These are phyloP conservation scores for Ricordea florida DNA, from an alignment of 92 coral and sea anemone genomes.

Conservation along the genomic window DNA sequence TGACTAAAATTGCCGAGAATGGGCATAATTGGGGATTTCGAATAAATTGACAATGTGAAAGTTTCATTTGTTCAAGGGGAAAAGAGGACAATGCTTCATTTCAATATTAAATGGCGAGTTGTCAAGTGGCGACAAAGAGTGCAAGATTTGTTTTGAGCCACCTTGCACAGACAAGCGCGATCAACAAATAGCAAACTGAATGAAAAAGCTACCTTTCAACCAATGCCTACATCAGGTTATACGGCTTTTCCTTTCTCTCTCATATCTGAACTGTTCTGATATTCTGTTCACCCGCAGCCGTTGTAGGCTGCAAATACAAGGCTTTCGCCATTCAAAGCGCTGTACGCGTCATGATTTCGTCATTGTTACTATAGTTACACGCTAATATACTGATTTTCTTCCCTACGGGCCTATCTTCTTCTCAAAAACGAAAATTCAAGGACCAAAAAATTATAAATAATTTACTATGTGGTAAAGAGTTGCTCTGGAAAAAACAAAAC, in stretches of 20 bases:
- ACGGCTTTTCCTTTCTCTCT: slow-evolving; percentile 10
- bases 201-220: slow-evolving; percentile 3
- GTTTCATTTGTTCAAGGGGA: slow-evolving; percentile 23
- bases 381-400: slow-evolving; percentile 5
- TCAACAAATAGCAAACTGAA: neutral
- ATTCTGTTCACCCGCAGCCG: slow-evolving; percentile 55
- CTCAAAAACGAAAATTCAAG: neutral
- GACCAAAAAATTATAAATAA: slow-evolving; percentile 51
- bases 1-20: slow-evolving; percentile 29
- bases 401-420: slow-evolving; percentile 19
- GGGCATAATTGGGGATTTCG: slow-evolving; percentile 28
- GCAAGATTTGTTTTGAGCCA: neutral
- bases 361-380: slow-evolving; percentile 74
- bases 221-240: neutral
- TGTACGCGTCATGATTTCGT: slow-evolving; percentile 86
- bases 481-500: slow-evolving; percentile 24
- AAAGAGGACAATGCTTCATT: slow-evolving; percentile 42
- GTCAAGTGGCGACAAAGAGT: slow-evolving; percentile 29
- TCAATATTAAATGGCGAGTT: slow-evolving; percentile 41
- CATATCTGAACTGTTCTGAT: slow-evolving; percentile 8
- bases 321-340: slow-evolving; percentile 88
- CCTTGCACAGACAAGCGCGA: neutral
- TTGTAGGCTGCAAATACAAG: slow-evolving; percentile 45
- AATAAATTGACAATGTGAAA: slow-evolving; percentile 43
- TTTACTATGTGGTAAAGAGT: slow-evolving; percentile 39